Conservation (phyloP, 2,888 invertebrate genomes). For the Lithophane socia region DNA sequence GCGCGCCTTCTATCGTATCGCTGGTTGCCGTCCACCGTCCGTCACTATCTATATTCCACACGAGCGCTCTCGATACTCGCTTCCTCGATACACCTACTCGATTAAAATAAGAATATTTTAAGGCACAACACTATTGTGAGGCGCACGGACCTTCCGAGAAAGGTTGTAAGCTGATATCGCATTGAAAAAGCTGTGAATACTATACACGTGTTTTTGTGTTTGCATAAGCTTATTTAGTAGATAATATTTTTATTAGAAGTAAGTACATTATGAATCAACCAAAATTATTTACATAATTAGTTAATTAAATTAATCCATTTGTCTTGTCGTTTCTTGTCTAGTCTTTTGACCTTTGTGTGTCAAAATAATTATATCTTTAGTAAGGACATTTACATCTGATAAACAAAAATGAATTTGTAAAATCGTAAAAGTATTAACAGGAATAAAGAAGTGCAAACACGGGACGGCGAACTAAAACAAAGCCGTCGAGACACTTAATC, state of each 20-base stretch:
- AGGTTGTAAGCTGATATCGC: constrained; percentile 74
- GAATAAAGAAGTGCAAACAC: constrained; percentile 50
- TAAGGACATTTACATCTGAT: not conserved
- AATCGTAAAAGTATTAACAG: constrained; percentile 19
- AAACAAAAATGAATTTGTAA: constrained; percentile 38
- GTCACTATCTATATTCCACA: constrained; percentile 89
- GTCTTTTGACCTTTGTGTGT: constrained; percentile 6
- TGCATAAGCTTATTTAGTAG: constrained; percentile 21
- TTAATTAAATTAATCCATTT: constrained; percentile 19
- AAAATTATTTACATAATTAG: constrained; percentile 13
- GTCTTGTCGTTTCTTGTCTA: constrained; percentile 27
- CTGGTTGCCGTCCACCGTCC: constrained; percentile 82
- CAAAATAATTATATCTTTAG: constrained; percentile 11
- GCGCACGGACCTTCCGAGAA: constrained; percentile 75
- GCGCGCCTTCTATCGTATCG: constrained; percentile 76
- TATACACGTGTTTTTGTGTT: constrained; percentile 64
- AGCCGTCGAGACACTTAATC: constrained; percentile 80
- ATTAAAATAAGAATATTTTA: constrained; percentile 88
- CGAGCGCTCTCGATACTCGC: constrained; percentile 83
- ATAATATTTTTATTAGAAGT: constrained; percentile 16
- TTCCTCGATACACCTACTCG: constrained; percentile 85
- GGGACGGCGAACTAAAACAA: constrained; percentile 72
- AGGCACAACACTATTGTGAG: constrained; percentile 83
- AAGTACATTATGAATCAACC: constrained; percentile 1
- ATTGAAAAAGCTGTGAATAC: constrained; percentile 69